Percentiles rank a stretch among this genome's conserved stretches.
Conservation (phyloP, 2,888 invertebrate species). For the Trichogramma dendrolimi region DNA sequence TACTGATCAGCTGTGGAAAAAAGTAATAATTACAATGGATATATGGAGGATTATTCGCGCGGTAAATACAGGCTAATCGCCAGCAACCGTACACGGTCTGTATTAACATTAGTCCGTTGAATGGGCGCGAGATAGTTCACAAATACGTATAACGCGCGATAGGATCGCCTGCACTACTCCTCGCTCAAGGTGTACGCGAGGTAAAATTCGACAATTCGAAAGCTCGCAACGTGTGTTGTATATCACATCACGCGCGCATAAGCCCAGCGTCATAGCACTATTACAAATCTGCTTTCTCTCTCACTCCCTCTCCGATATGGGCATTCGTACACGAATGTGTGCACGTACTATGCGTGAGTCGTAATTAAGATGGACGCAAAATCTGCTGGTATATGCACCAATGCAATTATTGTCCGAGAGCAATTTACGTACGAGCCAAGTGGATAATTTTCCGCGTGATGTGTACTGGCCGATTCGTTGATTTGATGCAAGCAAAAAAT, state of each 20-base stretch:
- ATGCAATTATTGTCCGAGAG: conserved; percentile 44
- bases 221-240: not conserved
- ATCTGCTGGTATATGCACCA: conserved; percentile 30
- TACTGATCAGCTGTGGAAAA: too few relatives aligned
- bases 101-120: too few relatives aligned
- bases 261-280: not conserved
- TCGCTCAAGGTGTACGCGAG: not conserved
- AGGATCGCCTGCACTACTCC: not conserved
- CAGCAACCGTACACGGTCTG: too few relatives aligned
- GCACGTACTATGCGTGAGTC: conserved; percentile 19
- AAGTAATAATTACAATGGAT: too few relatives aligned
- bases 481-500: too few relatives aligned
- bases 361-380: conserved; percentile 44
- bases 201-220: not conserved
- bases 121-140: too few relatives aligned
- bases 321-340: conserved; percentile 7
- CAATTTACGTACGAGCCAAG: conserved; percentile 35
- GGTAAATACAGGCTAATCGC: too few relatives aligned
- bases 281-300: not conserved
- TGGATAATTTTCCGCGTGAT: conserved; percentile 12
- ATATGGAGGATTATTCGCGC: too few relatives aligned
- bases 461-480: not conserved
- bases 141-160: not conserved
- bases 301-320: conserved; percentile 2
- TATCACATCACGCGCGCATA: not conserved